Conservation (phyloP, 2,113 vertebrate species). For the Callionymus lyra region DNA sequence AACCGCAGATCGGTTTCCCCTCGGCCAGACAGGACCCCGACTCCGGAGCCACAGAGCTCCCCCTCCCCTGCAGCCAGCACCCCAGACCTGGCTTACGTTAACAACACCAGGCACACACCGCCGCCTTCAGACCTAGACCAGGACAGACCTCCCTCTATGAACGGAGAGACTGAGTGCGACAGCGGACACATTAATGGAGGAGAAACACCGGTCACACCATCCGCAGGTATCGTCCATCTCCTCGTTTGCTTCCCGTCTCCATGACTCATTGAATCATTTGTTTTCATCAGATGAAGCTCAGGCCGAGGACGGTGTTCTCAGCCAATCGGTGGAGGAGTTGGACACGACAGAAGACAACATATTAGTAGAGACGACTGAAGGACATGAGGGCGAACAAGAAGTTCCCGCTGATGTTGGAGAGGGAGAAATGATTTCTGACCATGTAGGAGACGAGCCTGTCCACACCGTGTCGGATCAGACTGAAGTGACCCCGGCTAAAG, state of each 20-base stretch:
- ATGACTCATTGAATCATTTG: background rate
- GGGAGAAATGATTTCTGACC: constrained; percentile 3
- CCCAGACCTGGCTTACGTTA: constrained; percentile 34
- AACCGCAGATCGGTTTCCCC: constrained; percentile 62
- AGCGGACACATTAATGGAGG: constrained; percentile 26
- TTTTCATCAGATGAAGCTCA: constrained; percentile 33
- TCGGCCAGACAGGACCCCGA: constrained; percentile 28
- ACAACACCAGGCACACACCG: constrained; percentile 13
- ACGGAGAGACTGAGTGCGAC: constrained; percentile 45
- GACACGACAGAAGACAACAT: constrained; percentile 5
- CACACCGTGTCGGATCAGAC: constrained; percentile 36
- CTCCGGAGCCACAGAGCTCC: constrained; percentile 50
- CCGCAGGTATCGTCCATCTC: constrained; percentile 29
- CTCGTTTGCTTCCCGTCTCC: background rate
- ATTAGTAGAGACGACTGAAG: constrained; percentile 13
- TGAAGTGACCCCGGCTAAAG: constrained; percentile 40
- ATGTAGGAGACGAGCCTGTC: background rate
- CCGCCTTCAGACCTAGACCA: constrained; percentile 21
- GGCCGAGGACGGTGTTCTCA: constrained; percentile 33
- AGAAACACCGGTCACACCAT: constrained; percentile 24
- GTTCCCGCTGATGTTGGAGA: constrained; percentile 5
- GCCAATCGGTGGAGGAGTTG: constrained; percentile 3
- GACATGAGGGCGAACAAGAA: constrained; percentile 22
- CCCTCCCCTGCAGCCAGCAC: constrained; percentile 48
- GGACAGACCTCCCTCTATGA: constrained; percentile 24